A percentile compares a stretch with the other conserved stretches of the same genome.
Conservation (phyloP, 2,888 invertebrate species). For the Drosophila picticornis region DNA sequence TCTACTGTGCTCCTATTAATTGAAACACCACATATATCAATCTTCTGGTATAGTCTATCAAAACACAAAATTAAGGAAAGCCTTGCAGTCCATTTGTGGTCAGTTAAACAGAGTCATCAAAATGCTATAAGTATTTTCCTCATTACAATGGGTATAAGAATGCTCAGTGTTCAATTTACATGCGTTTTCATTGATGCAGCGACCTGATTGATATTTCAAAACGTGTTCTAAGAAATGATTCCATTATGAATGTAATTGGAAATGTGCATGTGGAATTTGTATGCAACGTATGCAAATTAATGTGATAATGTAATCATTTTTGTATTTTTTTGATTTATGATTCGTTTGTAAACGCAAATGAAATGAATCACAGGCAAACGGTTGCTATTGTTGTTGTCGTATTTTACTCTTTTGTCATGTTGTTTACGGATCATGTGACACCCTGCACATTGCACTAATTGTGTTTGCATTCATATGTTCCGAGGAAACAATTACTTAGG, state of each 20-base stretch:
- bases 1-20: too few relatives aligned
- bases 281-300: constrained; percentile 43
- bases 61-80: background rate
- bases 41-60: background rate
- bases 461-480: constrained; percentile 47
- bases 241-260: constrained; percentile 18
- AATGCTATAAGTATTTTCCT: background rate
- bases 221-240: constrained; percentile 17
- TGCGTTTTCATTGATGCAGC: constrained; percentile 1
- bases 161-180: constrained; percentile 10
- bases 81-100: background rate
- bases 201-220: constrained; percentile 21
- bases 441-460: constrained; percentile 68
- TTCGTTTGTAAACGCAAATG: background rate
- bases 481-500: constrained; percentile 34
- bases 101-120: background rate
- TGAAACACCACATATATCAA: background rate
- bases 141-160: constrained; percentile 11
- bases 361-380: constrained; percentile 41
- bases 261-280: constrained; percentile 12
- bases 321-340: constrained; percentile 28
- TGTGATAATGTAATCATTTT: constrained; percentile 19
- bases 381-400: constrained; percentile 10
- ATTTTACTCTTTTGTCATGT: constrained; percentile 25
- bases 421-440: constrained; percentile 65